Conservation (phyloP, 2,797 vertebrate genomes). For the Acrocephalus scirpaceus region DNA sequence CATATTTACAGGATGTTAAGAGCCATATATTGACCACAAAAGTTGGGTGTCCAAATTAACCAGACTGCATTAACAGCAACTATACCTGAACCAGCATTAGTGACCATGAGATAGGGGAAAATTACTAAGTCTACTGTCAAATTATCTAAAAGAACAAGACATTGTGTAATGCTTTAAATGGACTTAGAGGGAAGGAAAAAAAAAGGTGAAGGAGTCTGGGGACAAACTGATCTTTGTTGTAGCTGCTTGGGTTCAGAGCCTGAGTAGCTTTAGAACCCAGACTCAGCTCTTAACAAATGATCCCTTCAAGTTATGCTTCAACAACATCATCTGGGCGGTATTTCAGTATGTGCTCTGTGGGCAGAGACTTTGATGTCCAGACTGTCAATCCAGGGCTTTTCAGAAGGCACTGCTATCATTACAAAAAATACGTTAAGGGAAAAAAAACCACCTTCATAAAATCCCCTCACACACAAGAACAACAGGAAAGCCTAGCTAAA, state of each 20-base stretch:
- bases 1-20: neutral
- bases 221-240: neutral
- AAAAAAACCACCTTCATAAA: neutral
- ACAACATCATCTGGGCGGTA: neutral
- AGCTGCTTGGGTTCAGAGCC: neutral
- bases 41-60: neutral
- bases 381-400: neutral
- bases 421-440: neutral
- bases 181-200: neutral
- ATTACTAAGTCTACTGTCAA: neutral
- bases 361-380: neutral
- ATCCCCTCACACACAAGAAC: neutral
- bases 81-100: neutral
- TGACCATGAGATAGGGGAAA: rapidly evolving
- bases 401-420: neutral
- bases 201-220: neutral
- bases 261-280: neutral
- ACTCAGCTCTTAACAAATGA: neutral
- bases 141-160: neutral
- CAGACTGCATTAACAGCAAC: neutral
- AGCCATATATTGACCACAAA: neutral
- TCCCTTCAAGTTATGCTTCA: constrained; percentile 1
- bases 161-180: neutral
- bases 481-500: neutral
- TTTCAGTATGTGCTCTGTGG: neutral